Conservation (phyloP, 2,888 invertebrate species). For the Ferrisia virgata region DNA sequence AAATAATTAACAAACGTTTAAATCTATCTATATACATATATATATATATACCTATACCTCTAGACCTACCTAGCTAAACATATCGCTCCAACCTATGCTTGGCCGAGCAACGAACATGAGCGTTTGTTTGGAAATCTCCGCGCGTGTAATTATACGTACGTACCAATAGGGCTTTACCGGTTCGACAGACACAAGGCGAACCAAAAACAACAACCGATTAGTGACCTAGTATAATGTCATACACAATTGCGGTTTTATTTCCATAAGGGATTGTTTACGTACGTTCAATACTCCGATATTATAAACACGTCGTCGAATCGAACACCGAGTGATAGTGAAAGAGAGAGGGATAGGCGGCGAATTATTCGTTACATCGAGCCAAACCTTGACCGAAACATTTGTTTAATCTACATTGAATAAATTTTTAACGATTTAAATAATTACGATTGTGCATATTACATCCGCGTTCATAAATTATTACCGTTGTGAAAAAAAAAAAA, state of each 20-base stretch:
- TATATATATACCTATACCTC: too few species aligned
- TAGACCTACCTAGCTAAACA: too few species aligned
- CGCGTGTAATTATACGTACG: neutral
- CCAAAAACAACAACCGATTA: neutral
- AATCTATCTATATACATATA: neutral
- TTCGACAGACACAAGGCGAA: neutral
- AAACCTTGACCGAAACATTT: neutral
- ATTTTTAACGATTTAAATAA: too few species aligned
- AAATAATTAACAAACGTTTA: slow-evolving; percentile 23
- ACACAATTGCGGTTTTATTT: neutral
- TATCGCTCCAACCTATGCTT: too few species aligned
- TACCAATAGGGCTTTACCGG: neutral
- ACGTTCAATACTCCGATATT: neutral
- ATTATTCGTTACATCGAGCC: neutral
- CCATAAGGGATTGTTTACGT: neutral
- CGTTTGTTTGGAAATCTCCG: neutral
- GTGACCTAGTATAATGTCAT: neutral
- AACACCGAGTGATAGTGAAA: neutral
- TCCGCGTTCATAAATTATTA: too few species aligned
- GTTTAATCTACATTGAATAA: neutral
- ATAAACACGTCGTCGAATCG: neutral
- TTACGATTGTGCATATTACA: too few species aligned
- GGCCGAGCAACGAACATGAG: neutral
- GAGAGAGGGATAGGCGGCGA: neutral
- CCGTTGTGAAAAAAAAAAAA: too few species aligned